These are phyloP conservation scores for Cairina moschata DNA, from an alignment of 2,113 vertebrate genomes.

Conservation along the genomic window DNA sequence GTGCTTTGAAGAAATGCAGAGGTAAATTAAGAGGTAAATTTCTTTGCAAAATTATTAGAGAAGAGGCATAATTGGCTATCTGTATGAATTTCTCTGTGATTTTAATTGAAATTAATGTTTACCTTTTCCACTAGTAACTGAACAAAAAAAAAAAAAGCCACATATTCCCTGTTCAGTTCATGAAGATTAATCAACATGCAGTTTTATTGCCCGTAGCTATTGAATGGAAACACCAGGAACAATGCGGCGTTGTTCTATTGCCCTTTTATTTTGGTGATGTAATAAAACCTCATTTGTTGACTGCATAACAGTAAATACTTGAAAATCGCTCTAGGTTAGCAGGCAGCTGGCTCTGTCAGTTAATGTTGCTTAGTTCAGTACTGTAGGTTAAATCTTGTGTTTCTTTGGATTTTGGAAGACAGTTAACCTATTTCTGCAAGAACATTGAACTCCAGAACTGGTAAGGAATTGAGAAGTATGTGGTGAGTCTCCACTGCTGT, in stretches of 20 bases:
- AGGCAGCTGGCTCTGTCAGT: background rate
- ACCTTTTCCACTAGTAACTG: background rate
- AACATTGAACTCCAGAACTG: background rate
- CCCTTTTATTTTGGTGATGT: background rate
- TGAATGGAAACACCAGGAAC: background rate
- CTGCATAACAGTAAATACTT: background rate
- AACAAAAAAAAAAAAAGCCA: conserved; percentile 1
- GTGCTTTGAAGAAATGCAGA: background rate
- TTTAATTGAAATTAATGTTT: background rate
- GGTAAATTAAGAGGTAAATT: background rate
- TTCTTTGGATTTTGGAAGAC: background rate
- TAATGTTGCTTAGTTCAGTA: background rate
- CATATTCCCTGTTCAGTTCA: background rate
- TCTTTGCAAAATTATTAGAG: background rate
- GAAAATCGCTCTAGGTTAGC: background rate
- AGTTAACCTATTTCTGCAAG: background rate
- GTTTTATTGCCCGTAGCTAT: background rate
- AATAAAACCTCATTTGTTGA: conserved; percentile 24
- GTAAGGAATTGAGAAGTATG: background rate
- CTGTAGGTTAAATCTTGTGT: background rate
- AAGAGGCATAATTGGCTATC: background rate
- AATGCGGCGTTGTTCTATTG: background rate
- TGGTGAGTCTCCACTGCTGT: background rate
- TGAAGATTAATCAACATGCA: background rate
- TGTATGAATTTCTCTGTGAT: background rate